Percentiles rank a stretch among this genome's conserved stretches.
phyloP scores from a whole-genome alignment of 1,140 invertebrate genomes.

The Leptopilina clavipes region DNA sequence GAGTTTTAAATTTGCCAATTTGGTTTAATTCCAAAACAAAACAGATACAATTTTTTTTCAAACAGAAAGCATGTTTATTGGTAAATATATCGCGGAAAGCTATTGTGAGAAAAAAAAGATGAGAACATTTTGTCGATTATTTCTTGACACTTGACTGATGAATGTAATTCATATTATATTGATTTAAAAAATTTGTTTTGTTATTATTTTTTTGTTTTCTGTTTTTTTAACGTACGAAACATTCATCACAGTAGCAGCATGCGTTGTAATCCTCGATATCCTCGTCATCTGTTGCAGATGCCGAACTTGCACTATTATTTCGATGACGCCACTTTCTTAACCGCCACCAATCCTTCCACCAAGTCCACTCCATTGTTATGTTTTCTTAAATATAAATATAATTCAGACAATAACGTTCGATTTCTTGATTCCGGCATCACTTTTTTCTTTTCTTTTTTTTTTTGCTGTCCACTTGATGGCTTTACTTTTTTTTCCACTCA shows the following conservation, averaged over 20 bases:
- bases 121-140: too few relatives aligned
- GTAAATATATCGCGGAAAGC: too few relatives aligned
- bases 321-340: conserved; percentile 81
- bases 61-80: too few relatives aligned
- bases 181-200: not conserved
- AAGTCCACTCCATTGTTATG: conserved; percentile 81
- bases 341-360: conserved; percentile 86
- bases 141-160: not conserved
- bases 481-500: not conserved
- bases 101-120: too few relatives aligned
- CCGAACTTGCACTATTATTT: conserved; percentile 66
- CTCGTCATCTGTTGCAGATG: conserved; percentile 54
- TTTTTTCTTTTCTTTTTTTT: not conserved
- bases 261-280: conserved; percentile 76
- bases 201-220: not conserved
- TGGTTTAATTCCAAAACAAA: too few relatives aligned
- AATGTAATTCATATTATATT: not conserved
- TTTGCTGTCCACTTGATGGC: not conserved
- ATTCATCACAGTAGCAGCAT: conserved; percentile 84
- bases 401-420: conserved; percentile 28
- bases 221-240: conserved; percentile 72
- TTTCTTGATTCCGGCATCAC: conserved; percentile 4
- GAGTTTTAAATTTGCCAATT: too few relatives aligned
- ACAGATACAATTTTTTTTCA: too few relatives aligned
- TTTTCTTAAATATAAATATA: conserved; percentile 23